Base-by-base conservation (phyloP, 2,888 invertebrate species). In the Acleris emargana region DNA sequence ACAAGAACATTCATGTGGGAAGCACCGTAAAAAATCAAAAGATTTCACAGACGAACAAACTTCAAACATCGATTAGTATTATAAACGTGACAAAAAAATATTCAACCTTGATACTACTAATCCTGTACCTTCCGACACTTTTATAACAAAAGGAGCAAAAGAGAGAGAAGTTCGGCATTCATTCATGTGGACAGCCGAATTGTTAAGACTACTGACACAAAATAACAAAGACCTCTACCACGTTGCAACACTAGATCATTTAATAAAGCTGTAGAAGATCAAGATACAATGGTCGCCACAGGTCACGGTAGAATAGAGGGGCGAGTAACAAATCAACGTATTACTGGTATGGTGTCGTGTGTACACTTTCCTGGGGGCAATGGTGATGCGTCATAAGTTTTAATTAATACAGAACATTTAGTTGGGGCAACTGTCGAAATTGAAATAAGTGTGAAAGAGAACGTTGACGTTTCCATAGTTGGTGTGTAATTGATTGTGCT, bases 331-430 rank as follows among this genome's bases (percentile, higher is more conserved):
- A 86, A 87, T 88, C 86, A 87, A 85, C 82, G 82, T 75, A 80
- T 84, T 78, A 79, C 73, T 73, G 73, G 74, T 72, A 75, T 80
- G 80, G 68, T 68, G 76, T 79, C 82, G 78, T 82, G 76, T 78
- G 75, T 71, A 72, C 73, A 76, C 78, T 74, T 74, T 78, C 62
- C 64, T 64, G 80, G 81, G 84, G 85, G 83, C 76, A 79, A 80
- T 71, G 76, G 74, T 81, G 85, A 86, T 82, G 87, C 84, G 87
- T 91, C 90, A 91, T 89, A 89, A 87, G 79, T 91, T 91, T 91
- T 89, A 89, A 92, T 92, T 90, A 87, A 87, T 88, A 86, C 78
- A 81, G 85, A 80, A 81, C 87, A 83, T 87, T 88, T 83, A 81
- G 80, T 76, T 76, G 74, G 81, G 83, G 82, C 80, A 75, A 79